Base-by-base conservation (phyloP, 2,797 vertebrate species). In the Amniataba percoides region DNA sequence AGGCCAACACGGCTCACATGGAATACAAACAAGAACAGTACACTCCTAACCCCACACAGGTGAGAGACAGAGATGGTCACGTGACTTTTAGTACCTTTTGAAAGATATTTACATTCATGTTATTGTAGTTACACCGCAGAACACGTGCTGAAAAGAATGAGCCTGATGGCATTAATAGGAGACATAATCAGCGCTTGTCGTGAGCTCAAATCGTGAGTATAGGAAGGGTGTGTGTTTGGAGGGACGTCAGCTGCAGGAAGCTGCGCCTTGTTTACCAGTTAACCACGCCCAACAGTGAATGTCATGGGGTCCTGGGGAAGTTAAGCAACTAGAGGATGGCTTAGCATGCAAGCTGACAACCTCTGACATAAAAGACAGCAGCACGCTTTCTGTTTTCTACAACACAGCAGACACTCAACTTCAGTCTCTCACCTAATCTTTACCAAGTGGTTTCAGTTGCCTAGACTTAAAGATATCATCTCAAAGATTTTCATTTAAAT, bases 1-100 rank as follows among this genome's bases (percentile, higher is more conserved):
- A 86, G 81, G 80, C 85, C 83, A 85, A 79, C 76, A 69, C 75
- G 31, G 34, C 89, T 88, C 84, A 85, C 81, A 63, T 56, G 55
- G 84, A 93, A 91, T 88, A 87, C 86, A 93, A 92, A 94, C 88
- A 92, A 85, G 77, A 78, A 73, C 66, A 62, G 68, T 60, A 53
- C 66, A 76, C 55, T 58, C 21, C 53, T 70, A 36, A 48, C 78
- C 66, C 68, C 61, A 27, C 65, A 45, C 69, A 72, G 58, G 49
- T 58, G 71, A 74, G 39, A 39, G 43, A 69, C 45, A 68, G 49
- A 31, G 27, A n/a, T n/a, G 64, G 53, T 69, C 61, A 72, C 2
- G 3, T 75, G 58, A 87, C 72, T 67, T 40, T 40, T 15, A 60
- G 15, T 57, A 36, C 36, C n/a, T 46, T 46, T 66, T 60, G 19